Conservation (phyloP, 1,140 invertebrate genomes). For the Trichogramma pretiosum region DNA sequence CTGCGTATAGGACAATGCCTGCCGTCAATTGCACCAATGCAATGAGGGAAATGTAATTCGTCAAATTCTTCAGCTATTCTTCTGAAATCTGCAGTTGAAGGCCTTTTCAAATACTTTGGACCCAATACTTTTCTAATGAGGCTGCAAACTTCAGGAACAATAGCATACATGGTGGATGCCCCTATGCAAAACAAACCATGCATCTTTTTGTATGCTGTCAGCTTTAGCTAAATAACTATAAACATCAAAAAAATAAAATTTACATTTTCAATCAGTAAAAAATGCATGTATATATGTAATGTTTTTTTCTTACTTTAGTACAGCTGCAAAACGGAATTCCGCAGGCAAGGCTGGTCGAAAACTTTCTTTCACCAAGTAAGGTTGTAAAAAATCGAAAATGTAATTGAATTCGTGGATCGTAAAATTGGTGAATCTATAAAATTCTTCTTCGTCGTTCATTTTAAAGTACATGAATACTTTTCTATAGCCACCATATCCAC, state of each 20-base stretch:
- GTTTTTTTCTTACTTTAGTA: not conserved
- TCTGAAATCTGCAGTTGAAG: slow-evolving; percentile 5
- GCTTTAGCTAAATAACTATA: not conserved
- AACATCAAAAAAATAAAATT: not conserved
- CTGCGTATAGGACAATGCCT: slow-evolving; percentile 33
- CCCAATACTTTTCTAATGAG: not conserved
- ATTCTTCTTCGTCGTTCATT: not conserved
- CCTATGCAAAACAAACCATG: not conserved
- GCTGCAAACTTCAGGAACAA: not conserved
- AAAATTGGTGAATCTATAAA: not conserved
- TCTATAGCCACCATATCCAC: not conserved
- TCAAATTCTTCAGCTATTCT: slow-evolving; percentile 28
- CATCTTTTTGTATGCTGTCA: not conserved
- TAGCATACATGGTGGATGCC: not conserved
- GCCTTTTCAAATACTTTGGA: not conserved
- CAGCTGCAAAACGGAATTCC: not conserved
- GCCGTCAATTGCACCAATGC: slow-evolving; percentile 30
- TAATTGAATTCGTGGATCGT: not conserved
- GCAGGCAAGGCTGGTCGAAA: not conserved
- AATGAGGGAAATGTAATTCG: slow-evolving; percentile 34
- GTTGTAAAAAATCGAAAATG: not conserved
- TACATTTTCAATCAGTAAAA: not conserved
- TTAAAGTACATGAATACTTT: not conserved
- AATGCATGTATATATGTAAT: not conserved
- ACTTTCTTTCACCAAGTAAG: not conserved